A percentile compares a stretch with the other conserved stretches of the same genome.
Evolutionary conservation across 2,797 vertebrate species (phyloP).

Genomic region (Cirrhinus mrigala): DNA sequence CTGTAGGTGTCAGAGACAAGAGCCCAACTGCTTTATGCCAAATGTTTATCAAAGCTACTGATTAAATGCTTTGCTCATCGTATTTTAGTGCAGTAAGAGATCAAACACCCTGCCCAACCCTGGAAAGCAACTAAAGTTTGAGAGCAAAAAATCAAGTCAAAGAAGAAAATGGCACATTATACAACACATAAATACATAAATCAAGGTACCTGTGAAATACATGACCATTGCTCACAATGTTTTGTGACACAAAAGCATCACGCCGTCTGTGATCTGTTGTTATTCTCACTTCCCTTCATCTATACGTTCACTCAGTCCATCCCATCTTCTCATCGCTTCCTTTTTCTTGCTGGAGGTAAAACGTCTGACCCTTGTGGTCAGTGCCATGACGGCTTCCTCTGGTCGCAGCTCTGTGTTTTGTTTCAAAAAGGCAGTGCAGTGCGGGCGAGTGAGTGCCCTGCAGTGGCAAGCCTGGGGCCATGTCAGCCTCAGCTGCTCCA

Average conservation of each 20-base stretch:
- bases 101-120: conserved; percentile 50
- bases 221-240: conserved; percentile 71
- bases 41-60: conserved; percentile 85
- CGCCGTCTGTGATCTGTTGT: conserved; percentile 72
- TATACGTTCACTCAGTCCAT: conserved; percentile 68
- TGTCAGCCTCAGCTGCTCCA: conserved; percentile 92
- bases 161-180: conserved; percentile 15
- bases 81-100: conserved; percentile 66
- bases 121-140: conserved; percentile 26
- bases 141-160: conserved; percentile 55
- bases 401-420: conserved; percentile 79
- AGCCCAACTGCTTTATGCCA: conserved; percentile 81
- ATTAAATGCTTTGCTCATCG: conserved; percentile 80
- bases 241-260: conserved; percentile 63
- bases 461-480: conserved; percentile 87
- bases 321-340: conserved; percentile 43
- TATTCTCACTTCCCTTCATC: conserved; percentile 79
- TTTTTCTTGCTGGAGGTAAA: conserved; percentile 69
- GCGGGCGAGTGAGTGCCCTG: conserved; percentile 84
- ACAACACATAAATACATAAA: conserved; percentile 12
- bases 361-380: conserved; percentile 72
- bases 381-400: conserved; percentile 72
- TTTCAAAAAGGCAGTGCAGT: conserved; percentile 93
- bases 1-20: conserved; percentile 79
- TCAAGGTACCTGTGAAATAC: conserved; percentile 67